Base-by-base conservation (phyloP, 1,140 invertebrate genomes). In the Drosophila funebris region DNA sequence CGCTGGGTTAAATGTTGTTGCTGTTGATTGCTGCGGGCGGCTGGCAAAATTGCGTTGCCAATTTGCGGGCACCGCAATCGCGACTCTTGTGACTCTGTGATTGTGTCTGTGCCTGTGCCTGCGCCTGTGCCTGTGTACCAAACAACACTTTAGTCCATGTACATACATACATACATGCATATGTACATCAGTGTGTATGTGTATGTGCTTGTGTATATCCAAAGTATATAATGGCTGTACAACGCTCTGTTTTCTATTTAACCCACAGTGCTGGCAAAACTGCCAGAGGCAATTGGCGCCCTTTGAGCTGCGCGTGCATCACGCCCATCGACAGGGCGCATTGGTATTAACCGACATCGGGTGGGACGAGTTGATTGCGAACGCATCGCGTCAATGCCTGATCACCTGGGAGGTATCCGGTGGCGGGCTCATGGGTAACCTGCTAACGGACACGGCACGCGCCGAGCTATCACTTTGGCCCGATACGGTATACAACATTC, bases 321-420 rank as follows among this genome's bases (percentile, higher is more conserved):
- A 78, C 48, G 83, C 83, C 44, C 78, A 90, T 50, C 90, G 87
- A 2, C 91, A 91, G 61, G 91, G 89, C 7, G 81, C 91, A n/a
- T 50, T 96, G 54, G 95, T 96, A 8, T 95, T 96, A 46, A 95
- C 95, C 22, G 95, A 96, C 92, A 94, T 96, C 58, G 94, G 95
- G 33, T 96, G 95, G 95, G 94, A 95, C 37, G 82, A 87, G 67
- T 67, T 93, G 94, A 39, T 93, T 94, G 91, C 94, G 93, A 88
- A 93, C 87, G 33, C 93, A 93, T 64, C 94, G 93, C 58, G 82
- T 29, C 94, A 96, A 31, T 96, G 96, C 91, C 93, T 96, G 75
- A 95, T 96, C 52, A 96, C 95, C 37, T 96, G 96, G 96, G 96
- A 96, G 93, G 95, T 96, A 6, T 95, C 95, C 76, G 96, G 96